These are phyloP conservation scores for Salvelinus sp. DNA, from an alignment of 2,113 vertebrate species.

Conservation along the genomic window DNA sequence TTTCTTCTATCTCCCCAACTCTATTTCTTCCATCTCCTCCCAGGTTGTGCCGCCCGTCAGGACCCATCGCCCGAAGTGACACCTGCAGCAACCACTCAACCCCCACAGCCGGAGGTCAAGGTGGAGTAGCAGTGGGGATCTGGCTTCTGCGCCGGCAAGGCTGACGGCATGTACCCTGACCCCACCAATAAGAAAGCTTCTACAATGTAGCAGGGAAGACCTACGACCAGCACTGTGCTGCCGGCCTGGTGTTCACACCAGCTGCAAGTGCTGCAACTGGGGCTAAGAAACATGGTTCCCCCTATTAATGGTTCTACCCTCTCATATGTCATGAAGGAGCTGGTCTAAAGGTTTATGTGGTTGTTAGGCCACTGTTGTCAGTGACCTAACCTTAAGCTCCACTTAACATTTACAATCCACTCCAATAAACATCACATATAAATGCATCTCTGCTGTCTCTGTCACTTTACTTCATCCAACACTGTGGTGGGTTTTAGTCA, in stretches of 20 bases:
- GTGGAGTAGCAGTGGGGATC: constrained; percentile 30
- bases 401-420: not conserved
- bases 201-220: constrained; percentile 64
- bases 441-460: too few relatives aligned
- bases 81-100: constrained; percentile 11
- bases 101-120: constrained; percentile 19
- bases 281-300: constrained; percentile 24
- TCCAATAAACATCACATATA: not conserved
- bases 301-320: not conserved
- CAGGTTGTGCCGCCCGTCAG: too few relatives aligned
- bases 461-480: too few relatives aligned
- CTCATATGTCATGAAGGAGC: not conserved
- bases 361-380: too few relatives aligned
- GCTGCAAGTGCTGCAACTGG: constrained; percentile 79
- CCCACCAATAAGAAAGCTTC: constrained; percentile 66
- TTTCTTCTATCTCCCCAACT: too few relatives aligned
- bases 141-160: constrained; percentile 73
- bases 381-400: constrained; percentile 21
- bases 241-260: constrained; percentile 62
- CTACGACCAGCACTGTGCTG: constrained; percentile 42
- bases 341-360: too few relatives aligned
- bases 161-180: constrained; percentile 69
- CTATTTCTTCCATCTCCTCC: too few relatives aligned
- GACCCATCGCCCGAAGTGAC: constrained; percentile 44
- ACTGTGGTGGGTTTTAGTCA: too few relatives aligned